Conservation (phyloP, 1,140 invertebrate species). For the Andrena cerasifolii region DNA sequence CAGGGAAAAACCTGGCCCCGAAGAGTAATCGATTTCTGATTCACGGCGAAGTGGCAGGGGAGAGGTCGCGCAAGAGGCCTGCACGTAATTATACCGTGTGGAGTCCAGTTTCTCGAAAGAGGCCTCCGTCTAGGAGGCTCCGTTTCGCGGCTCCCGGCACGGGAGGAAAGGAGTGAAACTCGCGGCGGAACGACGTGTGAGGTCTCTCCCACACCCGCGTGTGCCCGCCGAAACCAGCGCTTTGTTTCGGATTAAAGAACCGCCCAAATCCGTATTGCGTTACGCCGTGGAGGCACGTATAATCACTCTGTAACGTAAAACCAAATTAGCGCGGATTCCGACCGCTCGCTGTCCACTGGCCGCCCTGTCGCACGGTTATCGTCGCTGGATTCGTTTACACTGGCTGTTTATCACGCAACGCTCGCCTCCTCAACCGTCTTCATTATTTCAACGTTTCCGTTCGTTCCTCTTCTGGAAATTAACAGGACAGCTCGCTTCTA, state of each 20-base stretch:
- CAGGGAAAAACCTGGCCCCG: slow-evolving; percentile 22
- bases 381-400: slow-evolving; percentile 33
- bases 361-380: slow-evolving; percentile 39
- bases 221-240: slow-evolving; percentile 39
- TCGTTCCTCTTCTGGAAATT: neutral
- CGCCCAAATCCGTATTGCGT: slow-evolving; percentile 68
- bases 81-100: slow-evolving; percentile 56
- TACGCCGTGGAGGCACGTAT: slow-evolving; percentile 63
- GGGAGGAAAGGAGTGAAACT: slow-evolving; percentile 35
- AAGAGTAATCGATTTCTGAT: slow-evolving; percentile 56
- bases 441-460: slow-evolving; percentile 23
- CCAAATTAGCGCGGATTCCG: slow-evolving; percentile 67
- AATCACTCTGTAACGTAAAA: slow-evolving; percentile 74
- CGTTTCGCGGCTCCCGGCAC: slow-evolving; percentile 37
- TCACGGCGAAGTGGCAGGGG: slow-evolving; percentile 25
- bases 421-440: neutral
- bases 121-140: slow-evolving; percentile 31
- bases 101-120: slow-evolving; percentile 40
- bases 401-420: slow-evolving; percentile 13
- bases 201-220: slow-evolving; percentile 56
- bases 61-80: slow-evolving; percentile 53
- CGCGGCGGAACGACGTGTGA: slow-evolving; percentile 60
- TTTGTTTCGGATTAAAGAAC: slow-evolving; percentile 73
- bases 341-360: slow-evolving; percentile 11
- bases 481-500: no score